Evolutionary conservation across 2,797 vertebrate genomes (phyloP).

Genomic region (Helostoma temminkii): DNA sequence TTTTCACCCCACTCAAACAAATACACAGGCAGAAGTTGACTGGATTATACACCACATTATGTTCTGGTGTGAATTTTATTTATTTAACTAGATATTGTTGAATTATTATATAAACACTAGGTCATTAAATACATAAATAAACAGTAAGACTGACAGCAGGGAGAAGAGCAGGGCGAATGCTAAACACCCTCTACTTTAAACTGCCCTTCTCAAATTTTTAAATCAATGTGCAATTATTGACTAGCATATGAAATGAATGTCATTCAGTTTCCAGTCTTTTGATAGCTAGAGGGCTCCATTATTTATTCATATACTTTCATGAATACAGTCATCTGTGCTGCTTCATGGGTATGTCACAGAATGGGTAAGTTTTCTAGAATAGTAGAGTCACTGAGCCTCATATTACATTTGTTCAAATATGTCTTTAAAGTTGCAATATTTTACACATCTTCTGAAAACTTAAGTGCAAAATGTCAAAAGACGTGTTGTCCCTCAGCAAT

Average conservation of each 20-base stretch:
- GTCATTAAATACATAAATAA: constrained; percentile 3
- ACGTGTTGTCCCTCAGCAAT: too few species aligned
- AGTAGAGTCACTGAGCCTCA: not conserved
- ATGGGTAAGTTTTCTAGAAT: constrained; percentile 18
- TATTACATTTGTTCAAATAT: not conserved
- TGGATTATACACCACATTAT: constrained; percentile 19
- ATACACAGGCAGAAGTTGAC: not conserved
- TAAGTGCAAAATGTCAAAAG: too few species aligned
- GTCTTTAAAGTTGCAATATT: too few species aligned
- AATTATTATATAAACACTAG: constrained; percentile 20
- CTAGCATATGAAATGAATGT: constrained; percentile 67
- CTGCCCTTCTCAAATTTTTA: constrained; percentile 68
- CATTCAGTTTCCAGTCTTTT: constrained; percentile 64
- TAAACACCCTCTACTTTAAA: constrained; percentile 37
- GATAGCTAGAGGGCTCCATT: constrained; percentile 71
- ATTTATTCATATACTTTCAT: constrained; percentile 71
- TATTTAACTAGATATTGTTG: not conserved
- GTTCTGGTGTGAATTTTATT: constrained; percentile 6
- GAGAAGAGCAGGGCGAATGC: constrained; percentile 6
- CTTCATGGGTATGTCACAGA: constrained; percentile 11
- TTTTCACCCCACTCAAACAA: constrained; percentile 5
- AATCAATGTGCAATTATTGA: constrained; percentile 77
- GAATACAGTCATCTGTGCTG: constrained; percentile 55
- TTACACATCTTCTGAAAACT: too few species aligned
- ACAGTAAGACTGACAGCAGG: not conserved